Base-by-base conservation (phyloP, 2,888 invertebrate species). In the Leptinotarsa rubiginosa region DNA sequence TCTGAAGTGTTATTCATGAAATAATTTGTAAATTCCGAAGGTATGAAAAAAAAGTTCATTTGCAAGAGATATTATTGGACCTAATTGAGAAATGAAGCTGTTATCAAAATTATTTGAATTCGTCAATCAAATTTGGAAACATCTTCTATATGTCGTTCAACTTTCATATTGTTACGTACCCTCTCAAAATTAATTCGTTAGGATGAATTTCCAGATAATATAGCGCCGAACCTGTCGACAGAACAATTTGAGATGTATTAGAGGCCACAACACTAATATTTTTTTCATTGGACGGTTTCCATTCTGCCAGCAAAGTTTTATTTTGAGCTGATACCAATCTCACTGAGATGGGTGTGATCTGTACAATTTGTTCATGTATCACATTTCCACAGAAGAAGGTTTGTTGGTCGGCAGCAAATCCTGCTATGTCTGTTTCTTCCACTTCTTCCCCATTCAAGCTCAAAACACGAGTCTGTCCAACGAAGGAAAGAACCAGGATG, bases 331-430 rank as follows among this genome's bases (percentile, higher is more conserved):
- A 93, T 2, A 96, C 92, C 31, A 96, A 86, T 66, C 95, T 90
- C 16, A 94, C 93, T 1, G 93, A 93, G 7, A 91, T 88, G 0
- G 94, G 92, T 0, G 96, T 96, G 25, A 79, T 73, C 75, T 88
- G 88, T 65, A 88, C 81, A 70, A 98, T 92, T 86, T 97, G 95
- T 82, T 95, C 92, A 83, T 93, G 90, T 49, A 91, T 92, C 10
- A 98, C 97, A 87, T 98, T 98, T 1, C 96, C 96, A 75, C 98
- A 97, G 85, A 92, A 96, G 85, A 98, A 96, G 0, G 99, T 98
- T 87, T 98, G 98, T 81, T 96, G 93, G 83, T 97, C 96, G 3
- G 95, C 93, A 41, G 96, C 92, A 86, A 99, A 97, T 0, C 98
- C 98, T 71, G 93, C 90, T 79, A 98, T 93, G 84, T 98, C 97